A percentile compares a stretch with the other conserved stretches of the same genome.
These are phyloP conservation scores for Augochlorella aurata DNA, from an alignment of 2,888 invertebrate genomes.

Conservation along the genomic window DNA sequence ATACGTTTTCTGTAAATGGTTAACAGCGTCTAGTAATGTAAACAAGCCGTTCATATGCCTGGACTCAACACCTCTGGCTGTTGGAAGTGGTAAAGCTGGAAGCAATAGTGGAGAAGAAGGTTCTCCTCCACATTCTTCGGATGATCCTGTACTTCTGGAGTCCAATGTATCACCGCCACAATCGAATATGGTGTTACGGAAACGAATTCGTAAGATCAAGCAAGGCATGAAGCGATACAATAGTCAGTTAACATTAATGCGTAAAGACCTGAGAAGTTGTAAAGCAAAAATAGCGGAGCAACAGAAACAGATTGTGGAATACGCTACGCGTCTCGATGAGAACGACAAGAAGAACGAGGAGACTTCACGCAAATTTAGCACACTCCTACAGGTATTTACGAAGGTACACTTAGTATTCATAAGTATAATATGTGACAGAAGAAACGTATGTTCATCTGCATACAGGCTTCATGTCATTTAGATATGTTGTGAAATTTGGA, in stretches of 20 bases:
- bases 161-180: constrained; percentile 86
- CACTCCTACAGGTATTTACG: constrained; percentile 88
- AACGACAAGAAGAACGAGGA: constrained; percentile 96
- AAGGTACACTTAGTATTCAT: constrained; percentile 72
- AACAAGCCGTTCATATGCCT: constrained; percentile 79
- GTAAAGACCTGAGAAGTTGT: constrained; percentile 90
- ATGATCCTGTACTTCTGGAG: constrained; percentile 81
- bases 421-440: constrained; percentile 25
- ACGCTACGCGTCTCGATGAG: constrained; percentile 92
- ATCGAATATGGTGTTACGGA: constrained; percentile 92
- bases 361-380: constrained; percentile 93
- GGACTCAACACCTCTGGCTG: constrained; percentile 83
- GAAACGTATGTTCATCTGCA: background rate
- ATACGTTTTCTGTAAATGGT: constrained; percentile 25
- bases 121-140: constrained; percentile 82
- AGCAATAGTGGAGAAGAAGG: constrained; percentile 81
- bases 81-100: constrained; percentile 83
- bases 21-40: constrained; percentile 76
- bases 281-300: constrained; percentile 93
- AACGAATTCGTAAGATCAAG: constrained; percentile 93
- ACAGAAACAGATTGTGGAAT: constrained; percentile 92
- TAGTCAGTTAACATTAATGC: constrained; percentile 90
- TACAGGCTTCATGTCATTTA: background rate
- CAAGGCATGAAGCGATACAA: constrained; percentile 95
- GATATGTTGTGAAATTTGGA: background rate